Evolutionary conservation across 2,888 invertebrate species (phyloP), one percentile per base, ranked within the genome.

Genomic region (Agonopterix arenella): DNA sequence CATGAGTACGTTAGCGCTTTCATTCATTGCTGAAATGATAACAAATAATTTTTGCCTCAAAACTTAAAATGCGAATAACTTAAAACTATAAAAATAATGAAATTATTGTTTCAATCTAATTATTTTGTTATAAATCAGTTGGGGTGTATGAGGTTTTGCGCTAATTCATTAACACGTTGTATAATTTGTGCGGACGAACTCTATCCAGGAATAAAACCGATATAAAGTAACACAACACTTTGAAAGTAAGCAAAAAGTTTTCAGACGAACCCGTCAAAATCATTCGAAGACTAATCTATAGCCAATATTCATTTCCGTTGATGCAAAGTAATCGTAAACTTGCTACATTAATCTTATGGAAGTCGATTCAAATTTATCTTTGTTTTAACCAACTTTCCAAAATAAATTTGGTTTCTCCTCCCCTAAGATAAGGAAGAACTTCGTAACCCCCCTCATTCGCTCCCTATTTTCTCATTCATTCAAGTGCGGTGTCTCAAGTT

Each of bases 341-440:
- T 74, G 43, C 55, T 42, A 62, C 78, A 80, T 80, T 76, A 78
- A 80, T 79, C 79, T 80, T 68, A 47, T 44, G 48, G 56, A 49
- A 71, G 72, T 72, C 79, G 70, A 76, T 76, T 76, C 70, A 69
- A 75, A 78, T 73, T 76, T 76, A 78, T 79, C 76, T 78, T 78
- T 77, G 79, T 75, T 76, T 74, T 66, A 13, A 73, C 59, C 64
- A 72, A 79, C 66, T 78, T 76, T 67, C 64, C 55, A 62, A 73
- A 74, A 76, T 76, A 73, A 73, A 76, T 73, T 73, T 63, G 60
- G 66, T 56, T 58, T 57, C 5, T 10, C 3, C 40, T 11, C 13
- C 36, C 42, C 42, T 4, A 9, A 16, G 46, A 46, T 40, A 46
- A 46, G 46, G 28, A 36, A 43, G 11, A 13, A 43, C 8, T 11